Conservation (phyloP, 2,888 invertebrate species). For the Sarcophaga caerulescens region DNA sequence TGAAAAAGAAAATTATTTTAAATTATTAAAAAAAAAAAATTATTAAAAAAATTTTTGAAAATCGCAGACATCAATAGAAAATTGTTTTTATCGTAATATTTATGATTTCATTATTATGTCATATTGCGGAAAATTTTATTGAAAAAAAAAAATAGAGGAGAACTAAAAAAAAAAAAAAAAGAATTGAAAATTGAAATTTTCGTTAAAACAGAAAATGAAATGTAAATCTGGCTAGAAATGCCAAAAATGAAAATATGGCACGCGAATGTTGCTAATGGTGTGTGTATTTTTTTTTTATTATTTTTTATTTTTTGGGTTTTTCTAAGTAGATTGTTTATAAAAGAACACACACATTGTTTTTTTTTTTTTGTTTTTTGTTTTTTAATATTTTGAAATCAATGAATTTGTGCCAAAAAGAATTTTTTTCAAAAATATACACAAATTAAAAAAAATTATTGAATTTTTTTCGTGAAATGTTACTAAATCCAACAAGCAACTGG, state of each 20-base stretch:
- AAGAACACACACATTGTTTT: conserved; percentile 5
- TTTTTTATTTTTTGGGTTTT: conserved; percentile 10
- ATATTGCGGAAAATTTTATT: neutral
- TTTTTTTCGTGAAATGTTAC: neutral
- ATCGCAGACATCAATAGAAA: neutral
- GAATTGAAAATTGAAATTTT: conserved; percentile 9
- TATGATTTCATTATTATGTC: conserved; percentile 17
- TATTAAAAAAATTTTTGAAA: neutral
- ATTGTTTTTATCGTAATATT: neutral
- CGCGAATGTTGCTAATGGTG: conserved; percentile 51
- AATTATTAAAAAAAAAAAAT: neutral
- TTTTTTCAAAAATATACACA: neutral
- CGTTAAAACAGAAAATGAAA: neutral
- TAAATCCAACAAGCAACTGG: neutral
- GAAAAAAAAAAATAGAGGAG: neutral
- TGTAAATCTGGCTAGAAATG: neutral
- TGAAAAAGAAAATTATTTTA: too few species aligned
- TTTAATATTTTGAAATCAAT: conserved; percentile 39
- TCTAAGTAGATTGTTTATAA: neutral
- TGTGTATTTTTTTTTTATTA: neutral
- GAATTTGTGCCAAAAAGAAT: conserved; percentile 49
- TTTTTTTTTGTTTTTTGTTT: conserved; percentile 13
- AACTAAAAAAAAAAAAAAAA: neutral
- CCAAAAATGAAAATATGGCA: conserved; percentile 48
- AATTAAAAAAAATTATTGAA: too few species aligned